Base-by-base conservation (phyloP, 2,797 vertebrate genomes). In the Epinephelus malabaricus region DNA sequence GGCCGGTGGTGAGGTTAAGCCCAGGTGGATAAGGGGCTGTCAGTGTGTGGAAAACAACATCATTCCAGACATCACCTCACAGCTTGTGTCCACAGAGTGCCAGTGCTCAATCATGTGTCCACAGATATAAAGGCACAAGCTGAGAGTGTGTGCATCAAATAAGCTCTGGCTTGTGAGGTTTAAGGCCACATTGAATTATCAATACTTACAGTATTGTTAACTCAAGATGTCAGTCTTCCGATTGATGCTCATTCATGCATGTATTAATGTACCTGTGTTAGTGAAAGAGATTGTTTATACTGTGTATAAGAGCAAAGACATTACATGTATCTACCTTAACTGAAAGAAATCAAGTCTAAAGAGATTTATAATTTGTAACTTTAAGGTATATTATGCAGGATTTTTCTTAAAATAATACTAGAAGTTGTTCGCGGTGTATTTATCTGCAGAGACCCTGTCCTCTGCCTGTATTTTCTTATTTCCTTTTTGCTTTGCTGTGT, bases 41-140 rank as follows among this genome's bases (percentile, higher is more conserved):
- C 69, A 56, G 73, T 56, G 66, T 66, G 60, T 69, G 64, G 40
- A 71, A 63, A 78, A 76, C 60, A 77, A 56, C 47, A 47, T 76
- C 47, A 71, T 63, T 59, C 38, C 43, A 45, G 50, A 67, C 30
- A 50, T 34, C 34, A 34, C 34, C 34, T 34, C 34, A 34, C 34
- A 34, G 53, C 61, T 69, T 60, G 67, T 23, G n/a, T 38, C 23
- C 43, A 60, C 73, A 38, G 27, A 50, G 17, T 68, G 60, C 50
- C 47, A 65, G 7, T 51, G 50, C 51, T 47, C 46, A 34, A 34
- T 34, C 34, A 34, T 55, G 58, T 73, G 64, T 59, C 68, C 75
- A 61, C 70, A 62, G 25, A 49, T 5, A 45, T 30, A 45, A 56
- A 64, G 54, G 56, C 60, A 71, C 43, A 77, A 46, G 71, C 60